Evolutionary conservation across 2,797 vertebrate genomes (phyloP).

Genomic region (Glossophaga mutica): DNA sequence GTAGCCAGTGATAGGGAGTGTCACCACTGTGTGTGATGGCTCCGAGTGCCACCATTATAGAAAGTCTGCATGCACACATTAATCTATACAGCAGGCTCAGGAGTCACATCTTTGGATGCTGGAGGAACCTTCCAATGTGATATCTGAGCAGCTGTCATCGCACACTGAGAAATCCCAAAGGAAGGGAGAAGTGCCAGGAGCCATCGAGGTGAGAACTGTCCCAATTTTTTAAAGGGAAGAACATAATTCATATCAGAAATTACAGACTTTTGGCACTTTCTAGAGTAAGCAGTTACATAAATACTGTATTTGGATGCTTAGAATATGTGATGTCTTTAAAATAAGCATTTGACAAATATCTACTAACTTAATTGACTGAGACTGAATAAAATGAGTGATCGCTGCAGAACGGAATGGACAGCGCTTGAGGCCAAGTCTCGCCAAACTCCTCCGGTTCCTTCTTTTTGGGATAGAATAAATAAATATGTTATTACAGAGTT

Average conservation of each 20-base stretch:
- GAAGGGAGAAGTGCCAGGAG: not conserved
- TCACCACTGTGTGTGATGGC: not conserved
- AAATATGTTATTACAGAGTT: not conserved
- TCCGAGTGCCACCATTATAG: not conserved
- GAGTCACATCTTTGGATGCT: not conserved
- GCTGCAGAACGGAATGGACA: too few relatives aligned
- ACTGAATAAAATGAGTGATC: not conserved
- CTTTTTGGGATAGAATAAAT: not conserved
- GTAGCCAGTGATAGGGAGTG: not conserved
- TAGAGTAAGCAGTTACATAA: not conserved
- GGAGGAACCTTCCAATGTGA: not conserved
- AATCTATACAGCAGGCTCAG: not conserved
- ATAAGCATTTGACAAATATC: not conserved
- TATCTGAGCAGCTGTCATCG: slow-evolving; percentile 29
- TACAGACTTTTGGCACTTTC: not conserved
- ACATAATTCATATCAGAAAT: not conserved
- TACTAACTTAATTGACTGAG: not conserved
- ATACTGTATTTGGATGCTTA: not conserved
- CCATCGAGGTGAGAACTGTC: not conserved
- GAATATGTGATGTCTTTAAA: not conserved
- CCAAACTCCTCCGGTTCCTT: not conserved
- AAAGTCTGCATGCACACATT: not conserved
- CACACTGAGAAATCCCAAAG: not conserved
- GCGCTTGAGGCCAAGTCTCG: not conserved
- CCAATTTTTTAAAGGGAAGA: not conserved